These are phyloP conservation scores for Drosophila navojoa DNA, from an alignment of 1,140 invertebrate species.

Conservation along the genomic window DNA sequence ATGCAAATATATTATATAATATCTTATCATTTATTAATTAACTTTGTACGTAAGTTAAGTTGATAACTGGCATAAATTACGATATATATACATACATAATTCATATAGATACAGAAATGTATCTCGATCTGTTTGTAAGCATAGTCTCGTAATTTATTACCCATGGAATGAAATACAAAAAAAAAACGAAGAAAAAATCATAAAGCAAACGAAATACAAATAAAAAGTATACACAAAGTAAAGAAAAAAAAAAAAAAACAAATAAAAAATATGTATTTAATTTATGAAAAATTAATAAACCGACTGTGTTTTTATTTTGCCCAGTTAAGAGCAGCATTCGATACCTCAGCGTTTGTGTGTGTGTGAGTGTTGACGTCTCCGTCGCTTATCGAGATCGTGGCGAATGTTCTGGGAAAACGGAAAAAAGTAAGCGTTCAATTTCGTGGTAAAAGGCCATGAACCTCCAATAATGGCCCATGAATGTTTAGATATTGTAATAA, in stretches of 20 bases:
- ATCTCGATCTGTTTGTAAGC: conserved; percentile 70
- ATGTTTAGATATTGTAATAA: conserved; percentile 62
- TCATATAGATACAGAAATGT: conserved; percentile 57
- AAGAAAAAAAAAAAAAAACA: conserved; percentile 31
- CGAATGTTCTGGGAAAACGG: conserved; percentile 52
- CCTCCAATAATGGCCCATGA: conserved; percentile 21
- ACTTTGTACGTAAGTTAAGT: conserved; percentile 40
- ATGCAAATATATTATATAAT: background rate
- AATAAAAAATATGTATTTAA: conserved; percentile 79
- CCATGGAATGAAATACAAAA: conserved; percentile 21
- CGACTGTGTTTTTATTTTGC: conserved; percentile 51
- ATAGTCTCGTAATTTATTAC: conserved; percentile 80
- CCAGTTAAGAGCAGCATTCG: conserved; percentile 9
- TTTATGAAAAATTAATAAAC: conserved; percentile 82
- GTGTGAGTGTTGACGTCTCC: background rate
- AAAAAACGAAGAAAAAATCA: conserved; percentile 40
- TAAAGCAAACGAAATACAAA: conserved; percentile 46
- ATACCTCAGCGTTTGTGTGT: background rate
- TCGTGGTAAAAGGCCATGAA: conserved; percentile 62
- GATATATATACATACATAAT: conserved; percentile 38
- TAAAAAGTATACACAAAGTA: conserved; percentile 42
- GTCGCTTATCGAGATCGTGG: conserved; percentile 48
- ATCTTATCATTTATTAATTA: conserved; percentile 43
- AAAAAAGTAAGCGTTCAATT: conserved; percentile 39
- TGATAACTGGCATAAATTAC: conserved; percentile 48